These are phyloP conservation scores for Eurytoma adleriae DNA, from an alignment of 2,888 invertebrate genomes.

Conservation along the genomic window DNA sequence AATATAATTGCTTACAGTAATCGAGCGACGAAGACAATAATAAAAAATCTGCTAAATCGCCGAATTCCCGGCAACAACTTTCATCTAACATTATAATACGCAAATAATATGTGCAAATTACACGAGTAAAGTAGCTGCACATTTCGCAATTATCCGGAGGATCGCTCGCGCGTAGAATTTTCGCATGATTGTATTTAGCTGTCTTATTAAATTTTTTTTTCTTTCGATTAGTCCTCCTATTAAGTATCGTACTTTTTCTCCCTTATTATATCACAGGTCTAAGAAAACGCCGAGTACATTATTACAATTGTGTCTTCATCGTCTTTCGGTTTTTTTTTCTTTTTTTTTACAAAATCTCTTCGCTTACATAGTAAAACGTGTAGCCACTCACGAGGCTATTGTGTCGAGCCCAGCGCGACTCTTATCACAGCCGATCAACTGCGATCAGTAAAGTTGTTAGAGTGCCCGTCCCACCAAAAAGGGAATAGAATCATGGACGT, in stretches of 20 bases:
- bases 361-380: slow-evolving; percentile 33
- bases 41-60: not conserved
- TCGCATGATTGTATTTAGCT: slow-evolving; percentile 35
- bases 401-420: not conserved
- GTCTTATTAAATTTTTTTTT: slow-evolving; percentile 18
- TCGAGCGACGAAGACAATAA: slow-evolving; percentile 11
- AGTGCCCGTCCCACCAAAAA: not conserved
- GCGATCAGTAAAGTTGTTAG: too few species aligned
- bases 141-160: slow-evolving; percentile 19
- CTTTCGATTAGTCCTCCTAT: slow-evolving; percentile 14
- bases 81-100: slow-evolving; percentile 21
- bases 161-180: not conserved
- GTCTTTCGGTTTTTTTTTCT: slow-evolving; percentile 27
- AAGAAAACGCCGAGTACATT: slow-evolving; percentile 62
- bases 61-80: not conserved
- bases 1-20: not conserved
- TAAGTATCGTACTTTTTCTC: slow-evolving; percentile 24
- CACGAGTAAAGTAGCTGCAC: slow-evolving; percentile 23
- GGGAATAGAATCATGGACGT: slow-evolving; percentile 39
- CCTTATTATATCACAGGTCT: slow-evolving; percentile 69
- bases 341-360: slow-evolving; percentile 31
- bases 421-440: slow-evolving; percentile 1
- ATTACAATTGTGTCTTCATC: slow-evolving; percentile 30
- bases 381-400: not conserved
- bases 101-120: slow-evolving; percentile 38